These are phyloP conservation scores for Meganola albula DNA, from an alignment of 2,888 invertebrate genomes.

Conservation along the genomic window DNA sequence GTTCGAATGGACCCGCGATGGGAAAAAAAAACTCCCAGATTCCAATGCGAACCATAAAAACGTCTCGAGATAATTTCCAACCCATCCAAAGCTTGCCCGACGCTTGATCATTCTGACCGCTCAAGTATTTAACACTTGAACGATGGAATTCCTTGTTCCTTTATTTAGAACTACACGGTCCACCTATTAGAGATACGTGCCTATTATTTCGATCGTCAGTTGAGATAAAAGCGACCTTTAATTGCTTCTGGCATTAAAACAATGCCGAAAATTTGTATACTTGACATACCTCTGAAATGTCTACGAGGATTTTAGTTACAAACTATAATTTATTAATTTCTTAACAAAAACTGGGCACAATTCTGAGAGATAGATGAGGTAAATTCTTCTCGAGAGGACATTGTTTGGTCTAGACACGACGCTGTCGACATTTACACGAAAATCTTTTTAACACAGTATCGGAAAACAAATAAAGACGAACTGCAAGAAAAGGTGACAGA, in stretches of 20 bases:
- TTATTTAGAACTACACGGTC: constrained; percentile 25
- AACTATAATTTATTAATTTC: constrained; percentile 29
- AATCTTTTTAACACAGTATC: constrained; percentile 32
- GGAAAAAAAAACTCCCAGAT: constrained; percentile 72
- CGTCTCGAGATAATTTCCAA: constrained; percentile 70
- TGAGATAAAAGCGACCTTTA: constrained; percentile 20
- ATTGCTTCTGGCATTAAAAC: constrained; percentile 21
- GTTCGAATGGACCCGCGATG: constrained; percentile 62
- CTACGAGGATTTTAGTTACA: constrained; percentile 21
- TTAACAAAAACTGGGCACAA: constrained; percentile 10
- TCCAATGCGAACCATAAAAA: constrained; percentile 75
- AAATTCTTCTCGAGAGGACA: constrained; percentile 17
- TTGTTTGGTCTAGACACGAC: constrained; percentile 21
- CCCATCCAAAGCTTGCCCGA: constrained; percentile 54
- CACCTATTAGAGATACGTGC: constrained; percentile 20
- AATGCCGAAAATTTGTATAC: constrained; percentile 18
- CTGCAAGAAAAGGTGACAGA: constrained; percentile 27
- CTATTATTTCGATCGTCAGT: constrained; percentile 17
- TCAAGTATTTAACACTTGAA: constrained; percentile 55
- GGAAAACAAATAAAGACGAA: constrained; percentile 40
- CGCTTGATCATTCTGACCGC: constrained; percentile 48
- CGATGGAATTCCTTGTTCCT: constrained; percentile 39
- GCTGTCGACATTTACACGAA: constrained; percentile 25
- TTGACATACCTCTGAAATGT: constrained; percentile 15
- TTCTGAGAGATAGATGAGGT: constrained; percentile 14